Evolutionary conservation across 2,113 vertebrate genomes (phyloP).

Genomic region (Esox niger): DNA sequence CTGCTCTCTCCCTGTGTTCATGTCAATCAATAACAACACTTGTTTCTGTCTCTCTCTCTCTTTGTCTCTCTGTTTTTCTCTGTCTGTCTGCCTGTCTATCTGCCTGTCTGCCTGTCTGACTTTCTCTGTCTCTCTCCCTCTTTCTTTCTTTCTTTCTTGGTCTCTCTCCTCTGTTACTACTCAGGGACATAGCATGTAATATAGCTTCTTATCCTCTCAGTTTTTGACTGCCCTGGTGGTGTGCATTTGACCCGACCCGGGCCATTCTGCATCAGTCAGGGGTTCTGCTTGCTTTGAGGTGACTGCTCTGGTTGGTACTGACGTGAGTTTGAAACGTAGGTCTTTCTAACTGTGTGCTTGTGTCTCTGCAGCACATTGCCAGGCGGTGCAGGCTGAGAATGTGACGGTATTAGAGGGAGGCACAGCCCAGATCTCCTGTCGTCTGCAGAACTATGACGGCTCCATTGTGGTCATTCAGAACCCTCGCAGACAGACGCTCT

Average conservation of each 20-base stretch:
- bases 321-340: too few relatives aligned
- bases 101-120: not conserved
- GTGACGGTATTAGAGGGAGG: conserved; percentile 88
- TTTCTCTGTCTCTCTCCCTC: not conserved
- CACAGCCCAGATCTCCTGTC: conserved; percentile 87
- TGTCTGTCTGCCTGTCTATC: not conserved
- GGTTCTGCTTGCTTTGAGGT: too few relatives aligned
- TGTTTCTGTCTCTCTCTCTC: not conserved
- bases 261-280: too few relatives aligned
- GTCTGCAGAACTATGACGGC: conserved; percentile 87
- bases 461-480: conserved; percentile 94
- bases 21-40: conserved; percentile 2
- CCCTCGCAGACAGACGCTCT: conserved; percentile 86
- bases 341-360: conserved; percentile 24
- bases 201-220: too few relatives aligned
- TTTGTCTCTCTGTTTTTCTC: not conserved
- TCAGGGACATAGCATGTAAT: too few relatives aligned
- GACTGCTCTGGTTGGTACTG: too few relatives aligned
- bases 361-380: conserved; percentile 64
- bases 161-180: not conserved
- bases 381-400: conserved; percentile 90
- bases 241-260: too few relatives aligned
- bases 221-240: too few relatives aligned
- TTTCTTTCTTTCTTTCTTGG: conserved; percentile 3
- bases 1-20: not conserved